Evolutionary conservation across 2,113 vertebrate species (phyloP), one percentile per base, ranked within the genome.

Genomic region (Rhinolophus ferrumequinum): DNA sequence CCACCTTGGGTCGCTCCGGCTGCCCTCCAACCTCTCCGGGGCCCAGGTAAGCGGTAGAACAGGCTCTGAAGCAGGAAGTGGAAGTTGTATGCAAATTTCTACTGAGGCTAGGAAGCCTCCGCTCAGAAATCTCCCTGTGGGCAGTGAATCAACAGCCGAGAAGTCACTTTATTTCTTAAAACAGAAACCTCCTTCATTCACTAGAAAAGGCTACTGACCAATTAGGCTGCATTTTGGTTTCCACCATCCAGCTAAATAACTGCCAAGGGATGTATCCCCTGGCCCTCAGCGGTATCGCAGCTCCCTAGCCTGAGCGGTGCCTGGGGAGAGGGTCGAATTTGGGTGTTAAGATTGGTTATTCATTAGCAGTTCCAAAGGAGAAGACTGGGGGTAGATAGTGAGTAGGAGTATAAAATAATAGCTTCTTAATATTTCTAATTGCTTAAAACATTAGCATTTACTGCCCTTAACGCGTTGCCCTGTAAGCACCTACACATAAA

Each of bases 21-120:
- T 62, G 96, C 96, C 97, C 97, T 97, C 95, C 96, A 75, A 95
- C 97, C 62, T 93, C 88, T 93, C 80, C 89, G 1, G 91, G 91
- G 92, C 80, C 95, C 98, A 98, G 98, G 98, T 98, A 94, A 98
- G 98, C 95, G 12, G 98, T 58, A 87, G 97, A 97, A 98, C 98
- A 75, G 98, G 98, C 98, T 98, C 97, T 4, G 96, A 93, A 98
- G 97, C 98, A 98, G 98, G 98, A 99, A 99, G 98, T 97, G 97
- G 67, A 97, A 94, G 97, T 21, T 30, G 87, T 98, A 98, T 98
- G 96, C 98, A 98, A 98, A 98, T 98, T 92, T 90, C 94, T 77
- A 92, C 77, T 1, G 44, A 70, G 85, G 83, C 95, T 79, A 56
- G 87, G 91, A 96, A 97, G 96, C 86, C 90, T 94, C 38, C 0